These are phyloP conservation scores for Cyprinodon tularosa DNA, from an alignment of 2,113 vertebrate species.

Conservation along the genomic window DNA sequence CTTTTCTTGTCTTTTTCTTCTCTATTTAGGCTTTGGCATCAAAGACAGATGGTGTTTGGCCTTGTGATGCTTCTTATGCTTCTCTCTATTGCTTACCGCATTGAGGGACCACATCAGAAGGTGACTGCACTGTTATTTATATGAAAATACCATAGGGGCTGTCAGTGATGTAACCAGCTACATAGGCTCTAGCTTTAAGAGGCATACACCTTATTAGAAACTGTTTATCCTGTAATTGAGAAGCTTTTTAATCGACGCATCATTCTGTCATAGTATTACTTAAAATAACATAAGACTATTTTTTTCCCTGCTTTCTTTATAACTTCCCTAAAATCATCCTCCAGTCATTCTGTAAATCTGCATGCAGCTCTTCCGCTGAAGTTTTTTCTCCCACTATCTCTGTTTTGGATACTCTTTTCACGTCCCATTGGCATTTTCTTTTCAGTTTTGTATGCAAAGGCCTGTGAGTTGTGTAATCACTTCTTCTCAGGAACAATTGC, in stretches of 20 bases:
- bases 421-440: slow-evolving; percentile 11
- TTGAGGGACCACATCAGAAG: slow-evolving; percentile 90
- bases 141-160: neutral
- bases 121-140: slow-evolving; percentile 64
- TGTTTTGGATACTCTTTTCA: slow-evolving; percentile 28
- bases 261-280: neutral
- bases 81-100: slow-evolving; percentile 82
- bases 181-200: neutral
- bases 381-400: neutral
- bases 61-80: slow-evolving; percentile 79
- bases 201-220: neutral
- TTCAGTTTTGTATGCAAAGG: slow-evolving; percentile 7
- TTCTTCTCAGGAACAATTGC: slow-evolving; percentile 43
- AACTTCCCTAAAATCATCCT: neutral
- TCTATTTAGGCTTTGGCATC: slow-evolving; percentile 84
- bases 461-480: slow-evolving; percentile 53
- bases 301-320: neutral
- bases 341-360: neutral
- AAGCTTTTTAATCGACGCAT: neutral
- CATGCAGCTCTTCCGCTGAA: neutral
- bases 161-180: neutral
- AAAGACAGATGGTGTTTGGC: slow-evolving; percentile 79
- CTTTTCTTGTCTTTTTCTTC: slow-evolving; percentile 12
- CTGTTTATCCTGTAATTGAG: neutral
- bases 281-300: too few relatives aligned